Evolutionary conservation across 2,888 invertebrate genomes (phyloP), one percentile per base, ranked within the genome.

Genomic region (Caenorhabditis wallacei): DNA sequence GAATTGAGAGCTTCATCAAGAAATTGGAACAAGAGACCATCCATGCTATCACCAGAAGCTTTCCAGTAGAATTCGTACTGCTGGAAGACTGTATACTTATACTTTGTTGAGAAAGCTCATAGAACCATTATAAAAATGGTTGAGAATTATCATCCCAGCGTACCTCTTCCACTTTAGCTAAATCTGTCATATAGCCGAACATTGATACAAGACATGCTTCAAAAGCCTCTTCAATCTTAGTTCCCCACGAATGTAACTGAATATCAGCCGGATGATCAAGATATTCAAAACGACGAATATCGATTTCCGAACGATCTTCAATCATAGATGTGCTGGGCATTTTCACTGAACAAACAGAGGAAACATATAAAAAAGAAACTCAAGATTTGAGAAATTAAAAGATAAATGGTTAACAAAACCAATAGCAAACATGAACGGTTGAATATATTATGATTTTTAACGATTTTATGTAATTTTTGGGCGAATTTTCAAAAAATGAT

Each of bases 261-360:
- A 98, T 96, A 94, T 98, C 98, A 20, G 98, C 98, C 37, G 98
- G 97, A 92, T 98, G 98, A 92, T 98, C 98, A 92, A 98, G 88
- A 90, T 93, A 92, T 64, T 92, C 91, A 80, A 89, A 91, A 18
- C 85, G 69, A 16, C 83, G 78, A 11, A 18, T 46, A 26, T 82
- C 85, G 56, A 79, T 76, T 51, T 70, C 82, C 10, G 35, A 24
- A 1, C 82, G 66, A 66, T 79, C 79, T 20, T 74, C 79, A 11
- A 79, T 69, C 79, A 80, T 83, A n/a, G 82, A 83, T 5, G 82
- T 83, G 30, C 68, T 82, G 24, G 78, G 56, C 81, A 81, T 74
- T 51, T 8, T 63, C 0, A n/a, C 54, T 72, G 30, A 30, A 30
- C 4, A 30, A 30, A 30, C n/a, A n/a, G n/a, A n/a, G n/a, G 70